phyloP scores from a whole-genome alignment of 2,797 vertebrate genomes.

The Enteromius viviparus region DNA sequence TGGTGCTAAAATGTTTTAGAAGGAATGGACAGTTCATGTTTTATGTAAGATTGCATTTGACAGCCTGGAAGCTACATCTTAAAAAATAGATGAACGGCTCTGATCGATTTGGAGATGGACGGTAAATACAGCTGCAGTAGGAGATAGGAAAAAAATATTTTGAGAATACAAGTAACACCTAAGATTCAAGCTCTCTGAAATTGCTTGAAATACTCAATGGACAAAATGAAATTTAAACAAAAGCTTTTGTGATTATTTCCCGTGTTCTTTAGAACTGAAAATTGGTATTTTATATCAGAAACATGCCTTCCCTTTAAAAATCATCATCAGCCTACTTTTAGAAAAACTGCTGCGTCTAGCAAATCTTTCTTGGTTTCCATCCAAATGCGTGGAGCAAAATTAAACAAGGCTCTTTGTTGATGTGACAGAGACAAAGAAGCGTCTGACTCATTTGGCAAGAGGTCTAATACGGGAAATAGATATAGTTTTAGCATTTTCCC shows the following conservation, averaged over 20 bases:
- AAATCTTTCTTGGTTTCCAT: constrained; percentile 10
- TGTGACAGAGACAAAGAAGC: constrained; percentile 28
- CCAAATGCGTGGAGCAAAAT: constrained; percentile 23
- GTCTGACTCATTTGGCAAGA: constrained; percentile 42
- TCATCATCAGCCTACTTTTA: constrained; percentile 9
- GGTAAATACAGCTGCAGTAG: background rate
- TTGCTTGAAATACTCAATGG: background rate
- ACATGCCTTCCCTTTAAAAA: background rate
- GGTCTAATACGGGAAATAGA: constrained; percentile 22
- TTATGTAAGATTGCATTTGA: background rate
- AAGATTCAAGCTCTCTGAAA: constrained; percentile 6
- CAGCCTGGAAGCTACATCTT: background rate
- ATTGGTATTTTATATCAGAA: background rate
- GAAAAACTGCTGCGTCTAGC: constrained; percentile 10
- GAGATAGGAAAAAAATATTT: background rate
- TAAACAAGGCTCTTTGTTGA: constrained; percentile 48
- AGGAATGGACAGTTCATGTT: background rate
- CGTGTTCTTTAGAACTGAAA: background rate
- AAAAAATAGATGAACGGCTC: constrained; percentile 8
- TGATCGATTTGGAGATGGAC: background rate
- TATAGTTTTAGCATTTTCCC: constrained; percentile 35
- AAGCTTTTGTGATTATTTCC: background rate
- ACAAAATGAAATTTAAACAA: background rate
- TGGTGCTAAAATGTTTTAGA: constrained; percentile 27
- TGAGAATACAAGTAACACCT: background rate